Evolutionary conservation across 2,113 vertebrate species (phyloP).

Genomic region (Lepisosteus osseus): DNA sequence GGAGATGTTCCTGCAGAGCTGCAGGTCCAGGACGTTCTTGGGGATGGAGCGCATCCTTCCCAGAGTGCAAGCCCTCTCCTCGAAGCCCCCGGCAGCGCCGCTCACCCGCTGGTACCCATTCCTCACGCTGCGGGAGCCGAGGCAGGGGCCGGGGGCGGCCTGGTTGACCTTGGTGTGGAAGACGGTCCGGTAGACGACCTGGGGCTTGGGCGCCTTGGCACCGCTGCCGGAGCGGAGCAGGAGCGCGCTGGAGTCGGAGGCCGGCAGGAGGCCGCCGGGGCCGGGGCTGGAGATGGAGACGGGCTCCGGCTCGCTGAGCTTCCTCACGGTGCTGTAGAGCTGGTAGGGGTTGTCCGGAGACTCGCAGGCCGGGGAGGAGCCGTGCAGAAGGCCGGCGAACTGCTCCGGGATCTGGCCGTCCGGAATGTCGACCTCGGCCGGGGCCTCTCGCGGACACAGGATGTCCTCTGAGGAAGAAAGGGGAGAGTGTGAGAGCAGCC

Average conservation of each 20-base stretch:
- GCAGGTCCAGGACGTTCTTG: constrained; percentile 83
- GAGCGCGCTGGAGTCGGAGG: constrained; percentile 42
- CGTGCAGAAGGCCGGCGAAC: constrained; percentile 92
- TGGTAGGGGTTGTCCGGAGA: constrained; percentile 87
- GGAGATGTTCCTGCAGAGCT: constrained; percentile 85
- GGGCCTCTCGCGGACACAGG: constrained; percentile 47
- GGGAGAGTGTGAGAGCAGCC: background rate
- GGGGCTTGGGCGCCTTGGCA: constrained; percentile 77
- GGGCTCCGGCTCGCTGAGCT: constrained; percentile 46
- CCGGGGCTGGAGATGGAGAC: constrained; percentile 10
- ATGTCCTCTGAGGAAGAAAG: constrained; percentile 55
- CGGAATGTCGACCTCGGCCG: constrained; percentile 65
- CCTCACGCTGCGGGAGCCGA: constrained; percentile 45
- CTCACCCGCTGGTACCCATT: constrained; percentile 65
- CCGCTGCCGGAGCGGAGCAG: constrained; percentile 48
- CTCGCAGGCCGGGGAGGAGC: constrained; percentile 90
- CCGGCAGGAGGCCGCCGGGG: constrained; percentile 60
- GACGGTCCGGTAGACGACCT: constrained; percentile 88
- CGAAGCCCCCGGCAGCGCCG: constrained; percentile 63
- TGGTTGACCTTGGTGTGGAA: constrained; percentile 85
- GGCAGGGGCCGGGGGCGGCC: constrained; percentile 57
- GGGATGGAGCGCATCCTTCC: constrained; percentile 90
- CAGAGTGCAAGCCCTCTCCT: constrained; percentile 88
- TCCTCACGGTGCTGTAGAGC: constrained; percentile 74
- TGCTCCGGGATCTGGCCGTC: constrained; percentile 81